These are phyloP conservation scores for Peromyscus californicus DNA, from an alignment of 2,113 vertebrate species.

Conservation along the genomic window DNA sequence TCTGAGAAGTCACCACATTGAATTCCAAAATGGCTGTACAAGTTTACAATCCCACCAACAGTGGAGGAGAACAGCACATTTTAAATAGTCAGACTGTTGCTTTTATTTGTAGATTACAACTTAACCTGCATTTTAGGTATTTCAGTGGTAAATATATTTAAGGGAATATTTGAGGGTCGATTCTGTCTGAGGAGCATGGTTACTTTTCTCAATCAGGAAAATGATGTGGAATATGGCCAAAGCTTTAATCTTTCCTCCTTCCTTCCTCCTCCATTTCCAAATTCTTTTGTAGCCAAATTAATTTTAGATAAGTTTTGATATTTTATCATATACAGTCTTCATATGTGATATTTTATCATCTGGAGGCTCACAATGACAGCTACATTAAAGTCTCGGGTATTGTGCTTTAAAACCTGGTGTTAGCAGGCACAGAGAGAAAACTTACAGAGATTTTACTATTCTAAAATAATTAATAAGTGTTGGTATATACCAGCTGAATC, in stretches of 20 bases:
- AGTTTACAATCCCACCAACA: no score
- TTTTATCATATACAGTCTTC: constrained; percentile 39
- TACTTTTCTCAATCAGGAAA: neutral
- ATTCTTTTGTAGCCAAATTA: neutral
- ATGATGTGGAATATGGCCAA: neutral
- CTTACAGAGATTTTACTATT: neutral
- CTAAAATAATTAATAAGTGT: constrained; percentile 13
- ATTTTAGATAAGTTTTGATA: neutral
- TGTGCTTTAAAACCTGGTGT: constrained; percentile 1
- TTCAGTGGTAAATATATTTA: neutral
- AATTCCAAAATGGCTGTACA: no score
- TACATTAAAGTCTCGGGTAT: neutral
- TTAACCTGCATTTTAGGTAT: neutral
- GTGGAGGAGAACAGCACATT: no score
- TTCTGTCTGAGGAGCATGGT: constrained; percentile 44
- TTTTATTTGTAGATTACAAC: constrained; percentile 22
- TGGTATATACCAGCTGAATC: neutral
- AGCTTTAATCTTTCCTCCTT: neutral
- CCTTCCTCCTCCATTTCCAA: neutral
- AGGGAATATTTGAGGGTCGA: constrained; percentile 7
- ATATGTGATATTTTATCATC: neutral
- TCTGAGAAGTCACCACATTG: no score
- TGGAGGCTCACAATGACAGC: neutral
- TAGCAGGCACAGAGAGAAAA: neutral
- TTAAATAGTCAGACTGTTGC: neutral